phyloP scores from a whole-genome alignment of 2,113 vertebrate genomes.

The Ptyas mucosa region DNA sequence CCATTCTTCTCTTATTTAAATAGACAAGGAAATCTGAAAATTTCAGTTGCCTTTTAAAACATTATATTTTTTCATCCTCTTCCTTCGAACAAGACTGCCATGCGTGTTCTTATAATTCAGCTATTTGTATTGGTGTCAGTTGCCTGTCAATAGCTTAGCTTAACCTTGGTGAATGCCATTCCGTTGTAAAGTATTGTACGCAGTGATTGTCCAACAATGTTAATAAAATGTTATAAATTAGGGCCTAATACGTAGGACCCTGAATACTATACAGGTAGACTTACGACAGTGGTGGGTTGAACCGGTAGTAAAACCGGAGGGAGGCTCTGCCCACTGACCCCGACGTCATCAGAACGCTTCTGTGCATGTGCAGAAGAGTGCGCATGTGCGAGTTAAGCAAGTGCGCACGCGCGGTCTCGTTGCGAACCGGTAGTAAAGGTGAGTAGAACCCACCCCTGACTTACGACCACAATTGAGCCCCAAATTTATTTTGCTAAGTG shows the following conservation, averaged over 20 bases:
- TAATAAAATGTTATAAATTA: neutral
- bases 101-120: neutral
- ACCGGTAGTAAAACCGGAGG: too few species aligned
- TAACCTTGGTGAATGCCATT: neutral
- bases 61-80: neutral
- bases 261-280: neutral
- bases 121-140: neutral
- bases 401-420: too few species aligned
- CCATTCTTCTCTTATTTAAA: neutral
- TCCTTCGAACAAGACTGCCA: neutral
- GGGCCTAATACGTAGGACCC: neutral
- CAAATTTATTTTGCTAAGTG: too few species aligned
- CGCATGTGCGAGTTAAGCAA: too few species aligned
- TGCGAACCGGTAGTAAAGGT: too few species aligned
- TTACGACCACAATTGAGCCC: too few species aligned
- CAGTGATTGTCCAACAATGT: neutral
- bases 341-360: too few species aligned
- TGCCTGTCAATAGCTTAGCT: neutral
- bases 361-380: too few species aligned
- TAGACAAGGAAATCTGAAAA: neutral
- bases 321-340: too few species aligned
- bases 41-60: neutral
- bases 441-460: too few species aligned
- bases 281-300: too few species aligned
- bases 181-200: neutral